Evolutionary conservation across 2,797 vertebrate species (phyloP).

Genomic region (Anguilla pacifica): DNA sequence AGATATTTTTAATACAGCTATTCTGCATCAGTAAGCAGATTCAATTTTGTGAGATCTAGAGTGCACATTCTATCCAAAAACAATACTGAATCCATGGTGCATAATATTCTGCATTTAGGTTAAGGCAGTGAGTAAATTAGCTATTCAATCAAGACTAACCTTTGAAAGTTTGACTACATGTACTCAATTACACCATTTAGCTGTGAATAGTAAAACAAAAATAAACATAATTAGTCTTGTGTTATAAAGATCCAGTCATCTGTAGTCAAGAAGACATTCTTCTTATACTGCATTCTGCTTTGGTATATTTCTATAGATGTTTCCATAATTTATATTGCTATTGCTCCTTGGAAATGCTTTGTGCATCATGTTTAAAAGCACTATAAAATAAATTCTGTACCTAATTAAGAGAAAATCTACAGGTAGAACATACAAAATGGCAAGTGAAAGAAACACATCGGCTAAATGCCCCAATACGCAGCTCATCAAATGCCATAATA

Average conservation of each 20-base stretch:
- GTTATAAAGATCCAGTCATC: neutral
- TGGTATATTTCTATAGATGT: no score
- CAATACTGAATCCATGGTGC: neutral
- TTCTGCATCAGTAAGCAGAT: neutral
- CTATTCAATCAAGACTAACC: neutral
- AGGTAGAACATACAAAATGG: no score
- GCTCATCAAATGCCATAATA: no score
- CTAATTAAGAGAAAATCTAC: no score
- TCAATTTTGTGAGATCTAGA: neutral
- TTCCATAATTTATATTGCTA: no score
- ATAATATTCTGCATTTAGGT: neutral
- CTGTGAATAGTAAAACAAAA: neutral
- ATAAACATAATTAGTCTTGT: neutral
- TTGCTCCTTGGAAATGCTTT: no score
- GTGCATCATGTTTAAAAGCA: no score
- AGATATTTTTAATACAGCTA: neutral
- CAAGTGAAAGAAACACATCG: no score
- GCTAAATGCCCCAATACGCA: no score
- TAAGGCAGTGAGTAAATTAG: neutral
- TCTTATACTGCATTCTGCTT: no score
- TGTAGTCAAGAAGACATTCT: neutral
- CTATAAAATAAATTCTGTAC: no score
- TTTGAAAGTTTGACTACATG: neutral
- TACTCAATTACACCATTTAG: neutral
- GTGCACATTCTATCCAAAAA: neutral